Percentiles rank a stretch among this genome's conserved stretches.
Evolutionary conservation across 2,113 vertebrate species (phyloP).

Genomic region (Rhinopomastus cyanomelas): DNA sequence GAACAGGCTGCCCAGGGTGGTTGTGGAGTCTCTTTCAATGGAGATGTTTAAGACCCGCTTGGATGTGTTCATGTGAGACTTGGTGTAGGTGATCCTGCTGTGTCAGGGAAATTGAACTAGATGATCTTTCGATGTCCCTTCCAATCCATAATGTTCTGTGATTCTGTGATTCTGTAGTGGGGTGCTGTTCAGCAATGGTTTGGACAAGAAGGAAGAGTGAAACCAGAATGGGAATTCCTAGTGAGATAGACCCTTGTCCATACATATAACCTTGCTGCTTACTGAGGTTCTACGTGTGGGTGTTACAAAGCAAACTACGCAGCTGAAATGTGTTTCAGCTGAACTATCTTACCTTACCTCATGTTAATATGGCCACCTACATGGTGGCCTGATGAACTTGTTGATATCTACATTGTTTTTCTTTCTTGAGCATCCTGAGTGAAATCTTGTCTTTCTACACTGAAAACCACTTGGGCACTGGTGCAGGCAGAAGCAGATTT

Average conservation of each 20-base stretch:
- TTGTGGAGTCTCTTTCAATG: no score
- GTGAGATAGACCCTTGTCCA: background rate
- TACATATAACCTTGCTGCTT: background rate
- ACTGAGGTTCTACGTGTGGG: accelerated
- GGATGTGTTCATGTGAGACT: no score
- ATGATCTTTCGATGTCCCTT: no score
- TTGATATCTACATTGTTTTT: background rate
- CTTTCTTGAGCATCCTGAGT: background rate
- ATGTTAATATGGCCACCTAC: background rate
- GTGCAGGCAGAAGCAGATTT: background rate
- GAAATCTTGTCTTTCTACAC: background rate
- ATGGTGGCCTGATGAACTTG: background rate
- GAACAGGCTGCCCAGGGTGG: no score
- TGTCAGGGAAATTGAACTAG: no score
- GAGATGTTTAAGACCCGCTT: no score
- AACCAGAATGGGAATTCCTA: background rate
- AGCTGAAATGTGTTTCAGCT: background rate
- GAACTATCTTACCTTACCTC: accelerated
- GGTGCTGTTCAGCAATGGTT: conserved; percentile 12
- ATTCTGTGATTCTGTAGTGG: no score
- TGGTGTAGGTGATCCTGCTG: no score
- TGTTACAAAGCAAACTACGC: background rate
- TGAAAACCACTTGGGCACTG: accelerated
- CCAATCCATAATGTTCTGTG: no score
- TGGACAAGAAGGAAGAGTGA: background rate